A percentile compares a stretch with the other conserved stretches of the same genome.
Conservation (phyloP, 2,888 invertebrate species). For the Athalia circularis region DNA sequence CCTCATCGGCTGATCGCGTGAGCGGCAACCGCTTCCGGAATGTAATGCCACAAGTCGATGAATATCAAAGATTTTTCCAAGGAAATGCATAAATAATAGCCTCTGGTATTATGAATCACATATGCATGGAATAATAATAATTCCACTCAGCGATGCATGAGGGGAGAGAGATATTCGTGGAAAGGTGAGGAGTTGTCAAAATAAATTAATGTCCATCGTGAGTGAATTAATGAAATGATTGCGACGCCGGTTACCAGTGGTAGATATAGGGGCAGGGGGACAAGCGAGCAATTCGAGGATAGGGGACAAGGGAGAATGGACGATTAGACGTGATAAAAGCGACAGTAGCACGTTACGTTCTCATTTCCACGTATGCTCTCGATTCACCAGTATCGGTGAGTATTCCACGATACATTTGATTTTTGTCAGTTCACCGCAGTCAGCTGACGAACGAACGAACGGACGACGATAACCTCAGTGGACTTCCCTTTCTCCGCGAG, state of each 20-base stretch:
- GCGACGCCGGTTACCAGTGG: neutral
- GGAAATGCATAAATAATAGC: too few relatives aligned
- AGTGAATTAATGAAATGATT: neutral
- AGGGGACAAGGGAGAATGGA: too few relatives aligned
- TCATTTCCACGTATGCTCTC: too few relatives aligned
- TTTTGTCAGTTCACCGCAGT: neutral
- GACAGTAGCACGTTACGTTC: too few relatives aligned
- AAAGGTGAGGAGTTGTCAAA: neutral
- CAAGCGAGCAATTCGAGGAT: neutral
- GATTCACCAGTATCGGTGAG: too few relatives aligned
- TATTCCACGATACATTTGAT: neutral
- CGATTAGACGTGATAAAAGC: too few relatives aligned
- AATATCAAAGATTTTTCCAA: too few relatives aligned
- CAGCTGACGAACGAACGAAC: too few relatives aligned
- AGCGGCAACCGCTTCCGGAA: too few relatives aligned
- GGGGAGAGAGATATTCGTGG: neutral
- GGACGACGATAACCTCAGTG: slow-evolving; percentile 18
- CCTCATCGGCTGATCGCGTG: too few relatives aligned
- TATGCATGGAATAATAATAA: neutral
- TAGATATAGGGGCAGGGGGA: neutral
- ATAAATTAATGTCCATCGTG: neutral
- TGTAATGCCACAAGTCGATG: too few relatives aligned
- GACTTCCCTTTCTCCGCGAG: neutral
- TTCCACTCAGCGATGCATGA: neutral
- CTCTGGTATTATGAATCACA: neutral